These are phyloP conservation scores for Entomobrya proxima DNA, from an alignment of 2,888 invertebrate species.

Conservation along the genomic window DNA sequence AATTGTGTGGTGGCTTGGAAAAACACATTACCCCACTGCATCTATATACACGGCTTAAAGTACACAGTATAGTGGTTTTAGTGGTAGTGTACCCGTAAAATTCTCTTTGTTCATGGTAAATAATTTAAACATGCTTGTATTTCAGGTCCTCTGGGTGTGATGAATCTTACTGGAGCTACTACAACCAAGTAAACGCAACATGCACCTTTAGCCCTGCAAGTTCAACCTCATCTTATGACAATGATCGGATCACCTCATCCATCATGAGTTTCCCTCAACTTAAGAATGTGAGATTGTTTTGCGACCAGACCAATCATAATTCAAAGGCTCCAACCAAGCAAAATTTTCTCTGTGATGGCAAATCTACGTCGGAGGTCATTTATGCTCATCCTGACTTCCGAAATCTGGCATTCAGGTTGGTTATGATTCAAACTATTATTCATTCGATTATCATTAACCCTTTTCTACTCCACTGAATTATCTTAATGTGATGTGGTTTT, in stretches of 20 bases:
- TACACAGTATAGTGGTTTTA: too few species aligned
- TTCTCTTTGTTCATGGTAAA: constrained; percentile 4
- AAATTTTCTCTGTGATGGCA: constrained; percentile 82
- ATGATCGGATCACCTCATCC: constrained; percentile 74
- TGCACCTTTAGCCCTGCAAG: constrained; percentile 68
- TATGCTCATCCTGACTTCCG: constrained; percentile 80
- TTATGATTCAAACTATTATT: constrained; percentile 20
- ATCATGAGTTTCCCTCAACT: constrained; percentile 75
- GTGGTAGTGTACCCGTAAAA: neutral
- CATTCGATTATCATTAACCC: neutral
- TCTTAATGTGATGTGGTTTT: neutral
- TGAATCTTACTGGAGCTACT: constrained; percentile 67
- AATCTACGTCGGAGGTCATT: constrained; percentile 82
- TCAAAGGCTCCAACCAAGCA: constrained; percentile 83
- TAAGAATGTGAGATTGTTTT: constrained; percentile 80
- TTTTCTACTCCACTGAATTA: neutral
- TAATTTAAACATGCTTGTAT: constrained; percentile 52
- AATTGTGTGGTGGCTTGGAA: constrained; percentile 42
- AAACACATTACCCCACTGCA: neutral
- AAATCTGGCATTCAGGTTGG: constrained; percentile 70
- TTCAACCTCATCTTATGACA: constrained; percentile 68
- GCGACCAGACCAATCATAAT: constrained; percentile 82
- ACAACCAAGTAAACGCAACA: constrained; percentile 58
- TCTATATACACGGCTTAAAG: too few species aligned
- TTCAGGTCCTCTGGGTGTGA: constrained; percentile 75